Percentiles rank a stretch among this genome's conserved stretches.
Evolutionary conservation across 2,113 vertebrate species (phyloP).

Genomic region (Tetraodon nigroviridis): DNA sequence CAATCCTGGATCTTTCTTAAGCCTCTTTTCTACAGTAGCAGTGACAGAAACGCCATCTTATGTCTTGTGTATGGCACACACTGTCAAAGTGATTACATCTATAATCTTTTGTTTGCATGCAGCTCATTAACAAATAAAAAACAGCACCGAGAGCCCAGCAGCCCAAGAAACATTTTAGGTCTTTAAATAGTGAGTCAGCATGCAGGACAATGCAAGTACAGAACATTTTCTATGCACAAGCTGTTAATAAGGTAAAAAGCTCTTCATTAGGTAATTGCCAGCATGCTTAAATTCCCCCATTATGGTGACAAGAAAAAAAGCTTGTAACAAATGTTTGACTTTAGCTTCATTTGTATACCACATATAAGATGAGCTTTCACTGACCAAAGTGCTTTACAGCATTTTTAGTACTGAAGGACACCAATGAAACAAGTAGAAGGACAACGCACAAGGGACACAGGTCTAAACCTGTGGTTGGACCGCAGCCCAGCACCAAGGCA

Average conservation of each 20-base stretch:
- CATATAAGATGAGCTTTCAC: no score
- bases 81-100: constrained; percentile 16
- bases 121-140: background rate
- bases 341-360: no score
- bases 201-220: constrained; percentile 27
- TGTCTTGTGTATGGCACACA: constrained; percentile 5
- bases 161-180: constrained; percentile 19
- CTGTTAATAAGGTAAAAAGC: constrained; percentile 43
- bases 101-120: constrained; percentile 8
- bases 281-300: background rate
- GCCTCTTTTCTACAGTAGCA: no score
- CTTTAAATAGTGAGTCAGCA: constrained; percentile 16
- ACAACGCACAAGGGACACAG: no score
- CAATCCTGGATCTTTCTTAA: background rate
- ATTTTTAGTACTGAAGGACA: no score
- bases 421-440: no score
- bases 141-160: background rate
- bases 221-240: constrained; percentile 31
- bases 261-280: constrained; percentile 43
- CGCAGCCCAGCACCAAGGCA: no score
- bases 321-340: background rate
- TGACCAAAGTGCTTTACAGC: no score
- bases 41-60: background rate
- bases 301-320: background rate
- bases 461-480: no score